Evolutionary conservation across 2,113 vertebrate genomes (phyloP).

Genomic region (Marmota monax): DNA sequence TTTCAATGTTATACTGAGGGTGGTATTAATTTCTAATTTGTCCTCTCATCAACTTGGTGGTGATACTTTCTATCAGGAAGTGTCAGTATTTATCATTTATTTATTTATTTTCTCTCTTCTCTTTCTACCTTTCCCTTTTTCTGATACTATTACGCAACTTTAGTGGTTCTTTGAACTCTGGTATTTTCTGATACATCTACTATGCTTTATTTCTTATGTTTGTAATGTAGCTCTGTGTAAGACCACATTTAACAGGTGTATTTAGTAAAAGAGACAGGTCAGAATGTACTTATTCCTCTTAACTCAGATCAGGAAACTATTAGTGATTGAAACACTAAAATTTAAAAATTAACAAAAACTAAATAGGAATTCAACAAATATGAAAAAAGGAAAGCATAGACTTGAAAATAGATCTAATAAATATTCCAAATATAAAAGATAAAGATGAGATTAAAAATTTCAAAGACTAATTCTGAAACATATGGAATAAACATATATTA

Average conservation of each 20-base stretch:
- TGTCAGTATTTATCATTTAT: neutral
- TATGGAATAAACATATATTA: neutral
- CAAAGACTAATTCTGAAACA: neutral
- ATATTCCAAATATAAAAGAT: neutral
- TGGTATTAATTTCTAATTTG: neutral
- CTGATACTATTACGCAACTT: neutral
- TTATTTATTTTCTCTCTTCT: neutral
- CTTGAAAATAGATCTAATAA: neutral
- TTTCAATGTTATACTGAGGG: neutral
- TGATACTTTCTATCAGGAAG: neutral
- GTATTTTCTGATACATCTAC: neutral
- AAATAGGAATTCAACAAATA: neutral
- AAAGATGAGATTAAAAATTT: neutral
- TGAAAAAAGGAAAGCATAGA: neutral
- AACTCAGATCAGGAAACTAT: fast-evolving
- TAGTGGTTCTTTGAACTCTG: neutral
- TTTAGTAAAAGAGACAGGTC: neutral
- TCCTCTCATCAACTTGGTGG: neutral
- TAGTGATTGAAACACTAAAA: neutral
- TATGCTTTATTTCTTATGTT: neutral
- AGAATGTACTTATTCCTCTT: neutral
- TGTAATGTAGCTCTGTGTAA: neutral
- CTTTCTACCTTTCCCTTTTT: neutral
- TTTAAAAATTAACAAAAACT: neutral
- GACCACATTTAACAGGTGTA: neutral